These are phyloP conservation scores for Cephalopholis sonnerati DNA, from an alignment of 2,113 vertebrate genomes.

Conservation along the genomic window DNA sequence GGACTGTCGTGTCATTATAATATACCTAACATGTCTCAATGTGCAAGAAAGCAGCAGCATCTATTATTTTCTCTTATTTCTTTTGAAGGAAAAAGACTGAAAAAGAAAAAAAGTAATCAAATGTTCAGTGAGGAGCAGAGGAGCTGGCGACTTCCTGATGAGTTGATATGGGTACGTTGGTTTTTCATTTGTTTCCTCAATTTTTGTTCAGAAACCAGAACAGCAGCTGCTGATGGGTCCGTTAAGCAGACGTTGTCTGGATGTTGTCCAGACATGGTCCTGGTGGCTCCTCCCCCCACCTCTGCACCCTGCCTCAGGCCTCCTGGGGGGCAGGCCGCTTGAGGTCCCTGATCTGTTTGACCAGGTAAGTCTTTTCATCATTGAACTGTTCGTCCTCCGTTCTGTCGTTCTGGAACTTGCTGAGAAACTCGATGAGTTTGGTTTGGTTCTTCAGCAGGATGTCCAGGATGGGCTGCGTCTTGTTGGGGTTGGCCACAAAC, in stretches of 20 bases:
- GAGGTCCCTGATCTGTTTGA: slow-evolving; percentile 99
- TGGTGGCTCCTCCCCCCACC: slow-evolving; percentile 54
- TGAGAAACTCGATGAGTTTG: slow-evolving; percentile 98
- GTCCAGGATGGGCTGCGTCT: slow-evolving; percentile 97
- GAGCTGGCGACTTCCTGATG: slow-evolving; percentile 89
- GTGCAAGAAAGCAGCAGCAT: slow-evolving; percentile 94
- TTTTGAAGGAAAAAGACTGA: slow-evolving; percentile 73
- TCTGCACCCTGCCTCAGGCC: slow-evolving; percentile 83
- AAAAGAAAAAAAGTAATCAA: slow-evolving; percentile 84
- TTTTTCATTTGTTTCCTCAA: slow-evolving; percentile 70
- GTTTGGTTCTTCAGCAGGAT: slow-evolving; percentile 98
- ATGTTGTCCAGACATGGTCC: slow-evolving; percentile 57
- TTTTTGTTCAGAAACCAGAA: slow-evolving; percentile 76
- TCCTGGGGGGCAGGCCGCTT: slow-evolving; percentile 96
- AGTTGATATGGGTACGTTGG: slow-evolving; percentile 83
- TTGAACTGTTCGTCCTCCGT: slow-evolving; percentile 98
- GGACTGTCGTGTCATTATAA: slow-evolving; percentile 84
- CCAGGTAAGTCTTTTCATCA: slow-evolving; percentile 98
- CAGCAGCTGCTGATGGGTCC: slow-evolving; percentile 89
- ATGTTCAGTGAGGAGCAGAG: slow-evolving; percentile 91
- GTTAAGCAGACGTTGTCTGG: slow-evolving; percentile 78
- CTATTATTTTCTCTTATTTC: slow-evolving; percentile 86
- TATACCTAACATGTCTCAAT: slow-evolving; percentile 85
- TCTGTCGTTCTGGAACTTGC: slow-evolving; percentile 98
- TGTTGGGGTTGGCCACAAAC: slow-evolving; percentile 97